Base-by-base conservation (phyloP, 2,113 vertebrate species). In the Ellobius talpinus region DNA sequence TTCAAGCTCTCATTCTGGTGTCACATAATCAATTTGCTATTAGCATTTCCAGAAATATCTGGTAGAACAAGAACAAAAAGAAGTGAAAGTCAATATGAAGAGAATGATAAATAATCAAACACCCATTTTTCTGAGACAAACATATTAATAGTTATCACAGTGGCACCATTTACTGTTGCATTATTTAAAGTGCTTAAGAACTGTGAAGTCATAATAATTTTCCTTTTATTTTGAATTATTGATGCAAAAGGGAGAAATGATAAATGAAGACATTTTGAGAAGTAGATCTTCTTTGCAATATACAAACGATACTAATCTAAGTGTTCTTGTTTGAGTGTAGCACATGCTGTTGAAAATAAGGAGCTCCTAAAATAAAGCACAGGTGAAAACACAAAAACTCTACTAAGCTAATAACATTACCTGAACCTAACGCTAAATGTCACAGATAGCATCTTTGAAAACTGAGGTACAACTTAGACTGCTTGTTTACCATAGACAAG, bases 191-290 rank as follows among this genome's bases (percentile, higher is more conserved):
- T 70, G 45, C 45, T 92, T 65, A 47, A 72, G 50, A 93, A 50
- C 24, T 86, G 77, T 77, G 77, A 92, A 76, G 74, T 50, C 77
- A 50, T 11, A n/a, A 91, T 87, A 63, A 74, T 72, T 77, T 86
- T 70, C 70, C 33, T n/a, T 87, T 96, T 89, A 90, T 82, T 88
- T 95, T 95, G 74, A 86, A 95, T 42, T 81, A 91, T 94, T 97
- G 81, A 95, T 94, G 42, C 77, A 88, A 77, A 94, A 89, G 50
- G 78, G 91, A 91, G 63, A 45, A 76, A 91, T 93, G 58, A 91
- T 76, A 90, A 84, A 90, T 92, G 70, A 92, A 65, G n/a, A 85
- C 39, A 94, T 65, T 92, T 47, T 87, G 50, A 94, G 36, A 63
- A 36, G 47, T 89, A 39, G 29, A 39, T 52, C 58, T 50, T 94